Base-by-base conservation (phyloP, 2,888 invertebrate genomes). In the Leucophora obtusa region DNA sequence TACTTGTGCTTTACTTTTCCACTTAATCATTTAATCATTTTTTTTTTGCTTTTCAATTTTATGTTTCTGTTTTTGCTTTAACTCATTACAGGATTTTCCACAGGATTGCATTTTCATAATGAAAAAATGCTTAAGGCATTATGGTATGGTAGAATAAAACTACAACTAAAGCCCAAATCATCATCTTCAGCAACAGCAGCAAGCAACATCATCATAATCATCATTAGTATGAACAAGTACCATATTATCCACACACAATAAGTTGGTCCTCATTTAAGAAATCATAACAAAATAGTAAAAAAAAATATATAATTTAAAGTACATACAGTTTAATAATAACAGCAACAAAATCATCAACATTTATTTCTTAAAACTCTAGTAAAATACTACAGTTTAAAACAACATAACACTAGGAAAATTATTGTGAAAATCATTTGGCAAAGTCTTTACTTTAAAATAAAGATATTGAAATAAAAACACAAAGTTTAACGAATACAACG, bases 1-100 rank as follows among this genome's bases (percentile, higher is more conserved):
- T 58, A 15, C 51, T 47, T 21, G 8, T 59, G 63, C 59, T 70
- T 70, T 76, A 68, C 59, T 78, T 71, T 72, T 69, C 56, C 47
- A 60, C 66, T 77, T 77, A 71, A 71, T 77, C 65, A 77, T 77
- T 71, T 71, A 66, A 77, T 71, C 4, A 66, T 68, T 65, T 77
- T 65, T 14, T n/a, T 53, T 10, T 17, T 59, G 35, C 28, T 38
- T 58, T 56, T 62, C 58, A 68, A 35, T 47, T 54, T 74, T 59
- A 2, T 62, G n/a, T 56, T 59, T 73, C 76, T 62, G 50, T 43
- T 82, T 53, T 73, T 80, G 78, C 53, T 60, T 73, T 65, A 81
- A 77, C 76, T 82, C 82, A 83, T 86, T 87, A 79, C 84, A 85
- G 86, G 59, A 83, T 82, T 84, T 85, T 83, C 84, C 83, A 82